Percentiles rank a stretch among this genome's conserved stretches.
phyloP scores from a whole-genome alignment of 1,140 invertebrate genomes.

The Rhagoletis pomonella region DNA sequence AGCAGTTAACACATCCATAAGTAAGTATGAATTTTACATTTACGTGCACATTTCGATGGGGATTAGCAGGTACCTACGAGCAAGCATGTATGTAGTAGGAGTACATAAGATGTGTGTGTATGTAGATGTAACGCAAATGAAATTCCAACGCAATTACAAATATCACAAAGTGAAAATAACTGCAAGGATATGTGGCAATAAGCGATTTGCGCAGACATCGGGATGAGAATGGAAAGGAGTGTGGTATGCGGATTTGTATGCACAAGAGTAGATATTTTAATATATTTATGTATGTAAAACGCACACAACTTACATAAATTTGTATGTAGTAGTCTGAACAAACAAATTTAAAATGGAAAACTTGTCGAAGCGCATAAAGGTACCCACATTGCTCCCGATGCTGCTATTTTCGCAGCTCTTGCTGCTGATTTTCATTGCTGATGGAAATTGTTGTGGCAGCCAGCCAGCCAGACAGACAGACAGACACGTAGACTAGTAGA shows the following conservation, averaged over 20 bases:
- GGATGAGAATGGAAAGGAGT: background rate
- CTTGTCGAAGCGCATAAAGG: slow-evolving; percentile 1
- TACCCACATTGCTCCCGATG: background rate
- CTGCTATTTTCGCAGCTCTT: background rate
- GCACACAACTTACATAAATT: too few relatives aligned
- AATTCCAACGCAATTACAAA: slow-evolving; percentile 42
- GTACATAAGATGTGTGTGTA: background rate
- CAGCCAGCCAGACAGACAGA: background rate
- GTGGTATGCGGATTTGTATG: background rate
- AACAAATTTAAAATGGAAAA: background rate
- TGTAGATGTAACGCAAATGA: background rate
- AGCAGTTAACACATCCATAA: background rate
- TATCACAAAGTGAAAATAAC: slow-evolving; percentile 17
- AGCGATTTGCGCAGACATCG: background rate
- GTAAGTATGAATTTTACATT: background rate
- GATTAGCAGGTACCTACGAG: background rate
- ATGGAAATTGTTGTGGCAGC: slow-evolving; percentile 9
- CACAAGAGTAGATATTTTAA: background rate
- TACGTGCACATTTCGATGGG: background rate
- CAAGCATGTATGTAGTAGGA: background rate
- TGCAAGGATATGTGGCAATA: background rate
- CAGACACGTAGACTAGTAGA: background rate
- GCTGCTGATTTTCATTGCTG: slow-evolving; percentile 47
- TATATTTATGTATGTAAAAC: too few relatives aligned
- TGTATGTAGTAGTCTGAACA: background rate